Percentiles rank a stretch among this genome's conserved stretches.
Conservation (phyloP, 2,797 vertebrate species). For the Natrix natrix region DNA sequence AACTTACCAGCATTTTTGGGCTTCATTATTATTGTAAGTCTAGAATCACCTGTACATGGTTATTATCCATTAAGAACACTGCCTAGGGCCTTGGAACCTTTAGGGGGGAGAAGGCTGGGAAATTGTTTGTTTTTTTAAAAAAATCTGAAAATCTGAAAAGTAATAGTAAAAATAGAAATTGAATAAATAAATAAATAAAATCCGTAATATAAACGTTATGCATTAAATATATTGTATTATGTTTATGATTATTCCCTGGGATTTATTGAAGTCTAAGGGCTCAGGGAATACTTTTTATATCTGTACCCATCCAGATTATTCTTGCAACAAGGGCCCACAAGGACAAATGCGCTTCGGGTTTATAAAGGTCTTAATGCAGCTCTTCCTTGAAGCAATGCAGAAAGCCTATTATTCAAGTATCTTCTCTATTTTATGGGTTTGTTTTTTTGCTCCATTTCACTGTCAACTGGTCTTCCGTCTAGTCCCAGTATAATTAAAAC, state of each 20-base stretch:
- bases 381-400: neutral
- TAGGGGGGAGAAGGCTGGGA: fast-evolving
- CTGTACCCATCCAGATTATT: neutral
- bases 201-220: neutral
- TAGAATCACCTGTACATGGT: neutral
- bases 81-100: neutral
- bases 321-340: neutral
- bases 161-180: neutral
- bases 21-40: neutral
- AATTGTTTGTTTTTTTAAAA: neutral
- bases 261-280: neutral
- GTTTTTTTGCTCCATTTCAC: neutral
- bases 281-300: neutral
- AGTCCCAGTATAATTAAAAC: constrained; percentile 16
- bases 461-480: neutral
- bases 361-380: neutral
- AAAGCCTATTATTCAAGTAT: neutral
- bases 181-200: neutral
- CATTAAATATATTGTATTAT: neutral
- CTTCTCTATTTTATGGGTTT: neutral
- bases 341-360: neutral
- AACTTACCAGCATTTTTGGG: neutral
- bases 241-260: neutral
- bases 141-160: neutral
- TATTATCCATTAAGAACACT: neutral